Base-by-base conservation (phyloP, 2,797 vertebrate species). In the Rousettus madagascariensis region DNA sequence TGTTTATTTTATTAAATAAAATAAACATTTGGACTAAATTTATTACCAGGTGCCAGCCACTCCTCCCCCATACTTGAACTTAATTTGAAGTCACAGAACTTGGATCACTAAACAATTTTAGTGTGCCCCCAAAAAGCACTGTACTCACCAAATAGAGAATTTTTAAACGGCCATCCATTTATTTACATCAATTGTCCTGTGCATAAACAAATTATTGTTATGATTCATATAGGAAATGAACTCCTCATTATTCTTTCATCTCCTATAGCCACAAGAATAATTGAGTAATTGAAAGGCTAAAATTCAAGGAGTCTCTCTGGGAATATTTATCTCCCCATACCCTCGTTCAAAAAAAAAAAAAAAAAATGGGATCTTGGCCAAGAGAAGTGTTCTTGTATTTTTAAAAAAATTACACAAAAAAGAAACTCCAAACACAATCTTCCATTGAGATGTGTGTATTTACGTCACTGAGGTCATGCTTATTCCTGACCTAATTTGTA, bases 371-470 rank as follows among this genome's bases (percentile, higher is more conserved):
- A 95, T 86, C 30, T 43, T 75, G 55, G 92, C 87, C 85, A 97
- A 96, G 57, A 93, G 63, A 96, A 86, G 26, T 95, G 28, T 74
- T 91, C 75, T 83, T 46, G 28, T 74, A 77, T 90, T 96, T 71
- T 86, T 96, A 96, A 95, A 92, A 92, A 55, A 96, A 95, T 72
- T 95, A 96, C 71, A 96, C 91, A 89, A 78, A 78, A 91, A 90
- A 96, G 86, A 97, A 95, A 95, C 65, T 91, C 78, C 57, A 97
- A 92, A 96, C 68, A 75, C 74, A 96, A 33, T 36, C 43, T 90
- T 84, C 90, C 82, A 78, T 1, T 94, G 85, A 65, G 92, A 97
- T 95, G 90, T 90, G 53, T 72, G 93, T 87, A 85, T 66, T 96
- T 93, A 95, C 5, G 0, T 96, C 92, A 97, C 53, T 68, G 28